A percentile compares a stretch with the other conserved stretches of the same genome.
These are phyloP conservation scores for Romanogobio albipinnatus DNA, from an alignment of 2,113 vertebrate genomes.

Conservation along the genomic window DNA sequence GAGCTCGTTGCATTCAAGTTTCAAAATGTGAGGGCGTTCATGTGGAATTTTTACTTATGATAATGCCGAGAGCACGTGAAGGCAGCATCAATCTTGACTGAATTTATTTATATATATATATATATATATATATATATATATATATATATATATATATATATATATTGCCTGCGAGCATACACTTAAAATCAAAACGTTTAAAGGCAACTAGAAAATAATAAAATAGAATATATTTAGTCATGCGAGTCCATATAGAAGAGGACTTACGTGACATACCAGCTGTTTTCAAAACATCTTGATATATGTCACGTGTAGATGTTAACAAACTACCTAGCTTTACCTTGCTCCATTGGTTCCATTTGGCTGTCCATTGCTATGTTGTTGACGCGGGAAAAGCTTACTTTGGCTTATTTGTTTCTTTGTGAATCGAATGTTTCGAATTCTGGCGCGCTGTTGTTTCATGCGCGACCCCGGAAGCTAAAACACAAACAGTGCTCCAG, in stretches of 20 bases:
- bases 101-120: no score
- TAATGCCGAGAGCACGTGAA: no score
- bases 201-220: background rate
- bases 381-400: background rate
- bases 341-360: conserved; percentile 23
- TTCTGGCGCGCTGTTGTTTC: conserved; percentile 36
- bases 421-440: conserved; percentile 5
- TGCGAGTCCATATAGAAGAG: background rate
- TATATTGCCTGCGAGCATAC: background rate
- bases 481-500: background rate
- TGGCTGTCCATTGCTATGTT: conserved; percentile 4
- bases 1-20: no score
- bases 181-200: background rate
- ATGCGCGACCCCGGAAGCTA: conserved; percentile 4
- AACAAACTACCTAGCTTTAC: conserved; percentile 6
- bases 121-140: no score
- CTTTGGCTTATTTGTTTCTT: background rate
- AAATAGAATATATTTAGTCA: background rate
- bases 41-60: no score
- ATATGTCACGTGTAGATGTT: background rate
- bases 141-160: no score
- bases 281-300: background rate
- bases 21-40: no score
- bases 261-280: background rate
- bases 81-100: no score